These are phyloP conservation scores for Lepidotrigona ventralis DNA, from an alignment of 1,140 invertebrate genomes.

Conservation along the genomic window DNA sequence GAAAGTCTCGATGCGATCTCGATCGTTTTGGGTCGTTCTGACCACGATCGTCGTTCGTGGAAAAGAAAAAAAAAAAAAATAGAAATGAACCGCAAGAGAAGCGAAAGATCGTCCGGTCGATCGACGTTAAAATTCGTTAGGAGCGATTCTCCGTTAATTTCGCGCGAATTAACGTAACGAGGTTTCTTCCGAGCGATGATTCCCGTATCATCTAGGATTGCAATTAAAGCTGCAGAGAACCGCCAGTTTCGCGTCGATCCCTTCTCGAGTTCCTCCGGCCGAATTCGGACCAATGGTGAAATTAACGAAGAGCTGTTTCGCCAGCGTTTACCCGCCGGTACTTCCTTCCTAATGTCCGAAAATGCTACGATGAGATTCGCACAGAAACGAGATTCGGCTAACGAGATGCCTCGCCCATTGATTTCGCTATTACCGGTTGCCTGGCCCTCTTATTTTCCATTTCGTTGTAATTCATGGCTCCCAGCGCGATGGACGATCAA, in stretches of 20 bases:
- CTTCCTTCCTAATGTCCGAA: neutral
- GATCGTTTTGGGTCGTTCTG: too few relatives aligned
- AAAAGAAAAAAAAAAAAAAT: too few relatives aligned
- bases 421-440: neutral
- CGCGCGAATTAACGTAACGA: neutral
- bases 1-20: too few relatives aligned
- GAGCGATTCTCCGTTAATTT: neutral
- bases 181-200: neutral
- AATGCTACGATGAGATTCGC: neutral
- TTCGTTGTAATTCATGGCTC: too few relatives aligned
- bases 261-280: neutral
- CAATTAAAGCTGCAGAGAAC: neutral
- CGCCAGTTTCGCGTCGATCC: neutral
- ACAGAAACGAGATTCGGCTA: neutral
- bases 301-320: neutral
- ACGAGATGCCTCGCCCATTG: neutral
- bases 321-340: neutral
- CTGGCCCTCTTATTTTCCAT: neutral
- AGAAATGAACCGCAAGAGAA: neutral
- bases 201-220: neutral
- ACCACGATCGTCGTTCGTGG: neutral
- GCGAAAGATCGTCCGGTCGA: neutral
- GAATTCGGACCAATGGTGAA: neutral
- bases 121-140: constrained; percentile 9
- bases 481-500: neutral